These are phyloP conservation scores for Gerris lacustris DNA, from an alignment of 2,888 invertebrate genomes.

Conservation along the genomic window DNA sequence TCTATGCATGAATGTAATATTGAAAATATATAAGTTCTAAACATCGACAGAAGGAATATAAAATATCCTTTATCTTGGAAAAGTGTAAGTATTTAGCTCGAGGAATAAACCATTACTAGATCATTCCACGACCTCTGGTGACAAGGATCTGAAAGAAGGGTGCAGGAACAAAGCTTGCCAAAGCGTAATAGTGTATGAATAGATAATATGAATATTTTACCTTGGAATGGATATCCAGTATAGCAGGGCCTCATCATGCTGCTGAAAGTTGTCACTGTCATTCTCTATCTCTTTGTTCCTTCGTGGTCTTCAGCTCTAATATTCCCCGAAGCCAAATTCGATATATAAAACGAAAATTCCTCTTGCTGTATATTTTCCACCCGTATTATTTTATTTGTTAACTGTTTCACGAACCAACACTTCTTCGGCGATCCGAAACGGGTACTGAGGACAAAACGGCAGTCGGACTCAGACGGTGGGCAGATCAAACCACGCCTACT, in stretches of 20 bases:
- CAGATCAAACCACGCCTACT: background rate
- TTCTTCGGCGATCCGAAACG: background rate
- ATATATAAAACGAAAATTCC: background rate
- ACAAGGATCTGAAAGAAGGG: no score
- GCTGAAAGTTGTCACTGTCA: conserved; percentile 37
- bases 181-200: no score
- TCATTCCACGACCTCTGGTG: no score
- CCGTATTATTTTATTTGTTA: background rate
- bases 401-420: background rate
- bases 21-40: no score
- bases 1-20: no score
- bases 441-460: background rate
- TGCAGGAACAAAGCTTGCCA: no score
- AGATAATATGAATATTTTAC: conserved; percentile 29
- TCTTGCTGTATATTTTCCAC: background rate
- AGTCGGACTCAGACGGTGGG: background rate
- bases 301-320: background rate
- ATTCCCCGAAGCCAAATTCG: background rate
- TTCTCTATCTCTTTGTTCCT: conserved; percentile 29
- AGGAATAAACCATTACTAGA: no score
- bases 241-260: conserved; percentile 38
- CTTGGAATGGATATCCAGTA: conserved; percentile 40
- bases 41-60: no score
- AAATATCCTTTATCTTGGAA: no score
- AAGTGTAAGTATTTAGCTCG: no score